Base-by-base conservation (phyloP, 2,797 vertebrate species). In the Liparis tanakae region DNA sequence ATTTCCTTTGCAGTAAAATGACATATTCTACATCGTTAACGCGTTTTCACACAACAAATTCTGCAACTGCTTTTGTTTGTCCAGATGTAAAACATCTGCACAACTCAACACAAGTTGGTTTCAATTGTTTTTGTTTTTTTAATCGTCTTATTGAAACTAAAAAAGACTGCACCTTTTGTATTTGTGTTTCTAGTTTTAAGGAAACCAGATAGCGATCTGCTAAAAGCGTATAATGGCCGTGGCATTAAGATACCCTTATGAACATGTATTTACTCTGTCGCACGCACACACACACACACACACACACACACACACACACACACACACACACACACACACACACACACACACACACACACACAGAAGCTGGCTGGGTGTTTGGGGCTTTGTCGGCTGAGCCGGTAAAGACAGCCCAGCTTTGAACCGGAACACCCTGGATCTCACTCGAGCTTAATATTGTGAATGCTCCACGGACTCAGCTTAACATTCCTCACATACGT, bases 401-500 rank as follows among this genome's bases (percentile, higher is more conserved):
- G 33, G 37, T 72, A 60, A 77, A 79, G 76, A 72, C 17, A 50
- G 59, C 53, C 14, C 34, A 25, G 64, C 79, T 80, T 61, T 77
- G 34, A 73, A 68, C 48, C 69, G 74, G 50, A 79, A 67, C 53
- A 58, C 56, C 50, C 62, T 15, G 36, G 22, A 36, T 62, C 74
- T 76, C 55, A 59, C 64, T 81, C 61, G 41, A 77, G 81, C 65
- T 74, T 71, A 73, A 71, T 61, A 55, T 54, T 37, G 10, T 41
- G 39, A 74, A 56, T 54, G 39, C 53, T 65, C 44, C 39, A 65
- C 66, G 69, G 43, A 59, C 61, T 73, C 18, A 13, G 64, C 55
- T 85, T 51, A 71, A 75, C 74, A 84, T 87, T 86, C 79, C 76
- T 72, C 72, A 67, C 72, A 79, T 77, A 62, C 2, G 12, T 39